Evolutionary conservation across 2,113 vertebrate genomes (phyloP), one percentile per base, ranked within the genome.

Genomic region (Hypomesus transpacificus): DNA sequence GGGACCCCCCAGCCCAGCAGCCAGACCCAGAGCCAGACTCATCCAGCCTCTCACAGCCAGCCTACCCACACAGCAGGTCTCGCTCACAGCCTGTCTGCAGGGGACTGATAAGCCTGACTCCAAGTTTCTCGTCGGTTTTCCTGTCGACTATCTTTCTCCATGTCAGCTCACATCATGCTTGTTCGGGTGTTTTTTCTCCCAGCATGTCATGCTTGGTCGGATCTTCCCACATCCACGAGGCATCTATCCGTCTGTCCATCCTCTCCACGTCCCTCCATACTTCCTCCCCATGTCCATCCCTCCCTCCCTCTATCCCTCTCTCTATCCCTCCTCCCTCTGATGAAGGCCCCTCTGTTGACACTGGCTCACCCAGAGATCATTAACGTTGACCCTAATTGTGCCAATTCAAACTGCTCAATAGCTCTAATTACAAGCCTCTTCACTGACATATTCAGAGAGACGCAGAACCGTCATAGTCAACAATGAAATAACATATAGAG

Each of bases 381-480:
- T 93, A 92, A 93, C 88, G 88, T 85, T 91, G 89, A 93, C 86
- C 89, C 90, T 95, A 93, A 95, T 95, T 94, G 94, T 93, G 91
- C 92, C 94, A 95, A 93, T 94, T 94, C 91, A 88, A 90, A 88
- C 79, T 87, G 86, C 89, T 94, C 93, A 94, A 94, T 94, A 94
- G 93, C 92, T 97, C 92, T 94, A 95, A 94, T 95, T 94, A 94
- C 91, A 92, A 90, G 90, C 86, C 90, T 92, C 93, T 90, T 89
- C 88, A 89, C 80, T 81, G 81, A 87, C 86, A 86, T 84, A 84
- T 84, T 90, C 90, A 87, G 89, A 84, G 88, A 89, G 92, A 88
- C 75, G 90, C 91, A 91, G 85, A 93, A 93, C 92, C 92, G 90
- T 92, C 90, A 91, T 84, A 84, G 80, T 0, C 72, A 91, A 93